phyloP scores from a whole-genome alignment of 2,888 invertebrate genomes.

The Anodontia alba region DNA sequence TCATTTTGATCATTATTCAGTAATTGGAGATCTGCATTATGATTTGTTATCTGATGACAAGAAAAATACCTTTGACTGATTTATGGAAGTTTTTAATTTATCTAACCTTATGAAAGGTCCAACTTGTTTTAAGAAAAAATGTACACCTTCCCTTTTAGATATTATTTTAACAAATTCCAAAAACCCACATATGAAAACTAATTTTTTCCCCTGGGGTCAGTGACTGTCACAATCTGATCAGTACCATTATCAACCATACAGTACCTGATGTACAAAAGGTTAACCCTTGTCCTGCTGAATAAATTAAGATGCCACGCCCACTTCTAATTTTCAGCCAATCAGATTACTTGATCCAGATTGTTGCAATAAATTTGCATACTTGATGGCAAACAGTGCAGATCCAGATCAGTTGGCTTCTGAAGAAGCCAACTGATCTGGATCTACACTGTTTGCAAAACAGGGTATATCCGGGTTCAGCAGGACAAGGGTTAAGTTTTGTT shows the following conservation, averaged over 20 bases:
- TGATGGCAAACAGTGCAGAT: too few relatives aligned
- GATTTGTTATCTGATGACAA: slow-evolving; percentile 26
- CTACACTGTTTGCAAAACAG: too few relatives aligned
- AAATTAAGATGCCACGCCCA: too few relatives aligned
- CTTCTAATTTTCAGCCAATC: too few relatives aligned
- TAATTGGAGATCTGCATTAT: slow-evolving; percentile 42
- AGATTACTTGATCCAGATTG: too few relatives aligned
- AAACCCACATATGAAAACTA: slow-evolving; percentile 21
- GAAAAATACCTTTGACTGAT: slow-evolving; percentile 12
- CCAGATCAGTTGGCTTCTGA: too few relatives aligned
- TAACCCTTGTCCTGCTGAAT: too few relatives aligned
- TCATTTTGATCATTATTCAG: slow-evolving; percentile 23
- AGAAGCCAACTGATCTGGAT: too few relatives aligned
- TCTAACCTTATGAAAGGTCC: slow-evolving; percentile 26
- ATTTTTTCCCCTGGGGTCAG: slow-evolving; percentile 32
- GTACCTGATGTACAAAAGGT: slow-evolving; percentile 19
- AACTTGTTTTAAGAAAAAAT: slow-evolving; percentile 33
- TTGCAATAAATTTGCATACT: too few relatives aligned
- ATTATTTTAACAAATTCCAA: slow-evolving; percentile 24
- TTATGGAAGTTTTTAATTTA: slow-evolving; percentile 38
- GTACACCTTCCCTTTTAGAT: slow-evolving; percentile 25
- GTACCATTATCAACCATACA: slow-evolving; percentile 21
- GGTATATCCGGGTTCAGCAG: too few relatives aligned
- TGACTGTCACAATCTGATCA: slow-evolving; percentile 37
- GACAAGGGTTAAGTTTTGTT: too few relatives aligned